phyloP scores from a whole-genome alignment of 2,113 vertebrate species.

The Fukomys damarensis region DNA sequence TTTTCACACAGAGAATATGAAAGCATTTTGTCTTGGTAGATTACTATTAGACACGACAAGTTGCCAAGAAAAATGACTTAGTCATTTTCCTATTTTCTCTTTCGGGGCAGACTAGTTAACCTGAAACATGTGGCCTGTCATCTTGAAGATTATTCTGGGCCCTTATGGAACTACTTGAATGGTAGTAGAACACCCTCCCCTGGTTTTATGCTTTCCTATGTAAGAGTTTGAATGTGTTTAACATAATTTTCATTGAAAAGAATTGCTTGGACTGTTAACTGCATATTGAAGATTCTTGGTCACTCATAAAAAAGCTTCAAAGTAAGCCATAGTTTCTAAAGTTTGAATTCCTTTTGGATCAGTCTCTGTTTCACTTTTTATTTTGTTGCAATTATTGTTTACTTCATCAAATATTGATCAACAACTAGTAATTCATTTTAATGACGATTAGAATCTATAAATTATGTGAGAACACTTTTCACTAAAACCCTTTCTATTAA shows the following conservation, averaged over 20 bases:
- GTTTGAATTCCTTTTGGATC: not conserved
- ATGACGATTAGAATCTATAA: not conserved
- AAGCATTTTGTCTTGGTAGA: slow-evolving; percentile 36
- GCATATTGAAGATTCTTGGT: not conserved
- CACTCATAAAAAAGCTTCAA: not conserved
- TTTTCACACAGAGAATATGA: not conserved
- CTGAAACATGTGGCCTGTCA: not conserved
- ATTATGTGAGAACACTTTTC: not conserved
- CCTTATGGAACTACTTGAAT: not conserved
- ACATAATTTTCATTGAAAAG: not conserved
- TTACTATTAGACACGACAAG: not conserved
- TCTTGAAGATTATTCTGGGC: not conserved
- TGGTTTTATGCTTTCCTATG: not conserved
- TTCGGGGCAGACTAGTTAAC: not conserved
- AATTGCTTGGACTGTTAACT: not conserved
- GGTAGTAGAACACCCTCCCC: not conserved
- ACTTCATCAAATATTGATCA: not conserved
- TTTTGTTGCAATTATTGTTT: not conserved
- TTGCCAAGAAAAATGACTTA: slow-evolving; percentile 16
- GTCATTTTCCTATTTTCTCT: not conserved
- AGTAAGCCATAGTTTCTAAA: not conserved
- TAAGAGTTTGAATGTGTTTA: not conserved
- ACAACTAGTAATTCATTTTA: not conserved
- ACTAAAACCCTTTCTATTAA: not conserved
- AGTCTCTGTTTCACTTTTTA: not conserved